These are phyloP conservation scores for Anguilla obscura DNA, from an alignment of 2,797 vertebrate species.

Conservation along the genomic window DNA sequence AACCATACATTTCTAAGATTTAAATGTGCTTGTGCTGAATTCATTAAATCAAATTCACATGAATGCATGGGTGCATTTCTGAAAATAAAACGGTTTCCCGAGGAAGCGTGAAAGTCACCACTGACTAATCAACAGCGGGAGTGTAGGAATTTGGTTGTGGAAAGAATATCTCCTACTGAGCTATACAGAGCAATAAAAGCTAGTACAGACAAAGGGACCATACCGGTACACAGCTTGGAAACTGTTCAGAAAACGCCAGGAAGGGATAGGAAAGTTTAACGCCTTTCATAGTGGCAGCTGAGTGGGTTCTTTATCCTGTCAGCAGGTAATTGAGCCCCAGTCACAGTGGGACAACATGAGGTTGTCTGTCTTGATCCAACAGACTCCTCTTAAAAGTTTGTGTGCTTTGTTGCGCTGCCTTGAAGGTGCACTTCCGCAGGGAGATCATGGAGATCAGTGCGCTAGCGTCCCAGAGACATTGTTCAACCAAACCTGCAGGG, in stretches of 20 bases:
- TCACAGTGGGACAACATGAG: background rate
- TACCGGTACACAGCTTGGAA: background rate
- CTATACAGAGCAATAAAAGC: background rate
- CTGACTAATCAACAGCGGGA: slow-evolving; percentile 14
- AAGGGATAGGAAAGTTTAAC: background rate
- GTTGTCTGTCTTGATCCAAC: background rate
- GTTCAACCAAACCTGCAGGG: background rate
- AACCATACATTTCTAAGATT: background rate
- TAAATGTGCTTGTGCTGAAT: background rate
- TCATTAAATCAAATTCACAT: background rate
- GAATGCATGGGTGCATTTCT: background rate
- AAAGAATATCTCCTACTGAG: slow-evolving; percentile 16
- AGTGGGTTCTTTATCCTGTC: background rate
- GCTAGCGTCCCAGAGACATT: slow-evolving; percentile 19
- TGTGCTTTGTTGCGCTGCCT: background rate
- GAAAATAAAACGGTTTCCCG: background rate
- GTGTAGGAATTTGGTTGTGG: background rate
- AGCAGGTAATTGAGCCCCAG: slow-evolving; percentile 8
- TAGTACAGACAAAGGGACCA: background rate
- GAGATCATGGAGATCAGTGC: background rate
- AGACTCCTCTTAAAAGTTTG: background rate
- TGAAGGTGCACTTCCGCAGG: background rate
- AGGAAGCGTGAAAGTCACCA: background rate
- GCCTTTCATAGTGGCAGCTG: background rate
- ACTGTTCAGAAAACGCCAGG: background rate